Evolutionary conservation across 2,113 vertebrate species (phyloP).

Genomic region (Gnathonemus longibarbis): DNA sequence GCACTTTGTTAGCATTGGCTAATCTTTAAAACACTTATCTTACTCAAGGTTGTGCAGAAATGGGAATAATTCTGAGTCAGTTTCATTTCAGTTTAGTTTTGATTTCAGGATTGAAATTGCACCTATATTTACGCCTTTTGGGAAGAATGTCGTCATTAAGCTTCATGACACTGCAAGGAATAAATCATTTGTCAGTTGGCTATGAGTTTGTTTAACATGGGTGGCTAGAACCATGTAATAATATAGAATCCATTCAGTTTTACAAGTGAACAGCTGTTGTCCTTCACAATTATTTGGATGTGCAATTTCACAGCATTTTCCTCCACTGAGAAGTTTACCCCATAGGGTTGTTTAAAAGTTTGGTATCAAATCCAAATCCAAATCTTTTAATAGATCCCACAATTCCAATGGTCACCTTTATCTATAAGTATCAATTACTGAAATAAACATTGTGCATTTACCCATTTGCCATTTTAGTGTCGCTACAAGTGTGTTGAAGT

Average conservation of each 20-base stretch:
- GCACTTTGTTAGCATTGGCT: neutral
- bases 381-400: neutral
- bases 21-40: neutral
- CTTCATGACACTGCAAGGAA: neutral
- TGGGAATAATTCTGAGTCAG: neutral
- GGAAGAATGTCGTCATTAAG: neutral
- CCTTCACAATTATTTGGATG: too few relatives aligned
- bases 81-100: neutral
- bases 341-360: too few relatives aligned
- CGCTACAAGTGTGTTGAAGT: neutral
- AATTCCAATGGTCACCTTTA: neutral
- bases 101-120: neutral
- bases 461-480: neutral
- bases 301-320: neutral
- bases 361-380: neutral
- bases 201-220: too few relatives aligned
- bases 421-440: neutral
- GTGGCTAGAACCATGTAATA: too few relatives aligned
- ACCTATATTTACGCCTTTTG: neutral
- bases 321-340: too few relatives aligned
- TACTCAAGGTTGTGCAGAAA: neutral
- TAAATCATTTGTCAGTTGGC: too few relatives aligned
- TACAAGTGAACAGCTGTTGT: too few relatives aligned
- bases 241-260: too few relatives aligned
- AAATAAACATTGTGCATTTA: neutral